Percentiles rank a stretch among this genome's conserved stretches.
Evolutionary conservation across 2,113 vertebrate genomes (phyloP).

Genomic region (Leptosomus discolor): DNA sequence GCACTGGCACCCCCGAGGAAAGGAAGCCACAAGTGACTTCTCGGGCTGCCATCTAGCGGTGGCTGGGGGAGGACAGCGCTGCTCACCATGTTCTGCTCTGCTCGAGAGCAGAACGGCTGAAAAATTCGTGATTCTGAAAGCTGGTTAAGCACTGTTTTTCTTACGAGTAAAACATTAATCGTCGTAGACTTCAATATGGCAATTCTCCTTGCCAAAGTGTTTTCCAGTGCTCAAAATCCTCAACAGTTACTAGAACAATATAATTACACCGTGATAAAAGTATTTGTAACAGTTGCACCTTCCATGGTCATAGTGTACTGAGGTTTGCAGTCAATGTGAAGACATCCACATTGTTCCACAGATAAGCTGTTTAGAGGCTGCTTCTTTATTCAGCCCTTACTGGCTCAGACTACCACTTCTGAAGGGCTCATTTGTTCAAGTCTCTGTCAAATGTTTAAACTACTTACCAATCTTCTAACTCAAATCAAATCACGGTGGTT

Average conservation of each 20-base stretch:
- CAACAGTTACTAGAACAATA: background rate
- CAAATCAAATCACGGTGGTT: background rate
- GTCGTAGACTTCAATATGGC: rapidly evolving
- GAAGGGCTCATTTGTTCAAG: background rate
- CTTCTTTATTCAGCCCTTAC: background rate
- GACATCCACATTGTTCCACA: background rate
- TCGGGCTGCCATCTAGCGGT: background rate
- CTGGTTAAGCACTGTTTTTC: background rate
- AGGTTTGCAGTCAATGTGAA: background rate
- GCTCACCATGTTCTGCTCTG: background rate
- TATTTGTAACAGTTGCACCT: background rate
- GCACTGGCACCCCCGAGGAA: background rate
- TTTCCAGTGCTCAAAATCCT: background rate
- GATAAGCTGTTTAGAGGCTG: rapidly evolving
- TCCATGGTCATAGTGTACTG: rapidly evolving
- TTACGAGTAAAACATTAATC: rapidly evolving
- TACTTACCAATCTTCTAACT: background rate
- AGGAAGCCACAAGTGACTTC: background rate
- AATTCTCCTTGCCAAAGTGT: no score
- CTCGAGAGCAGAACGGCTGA: background rate
- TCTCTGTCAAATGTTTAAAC: background rate
- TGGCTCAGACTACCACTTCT: background rate
- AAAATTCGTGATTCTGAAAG: background rate
- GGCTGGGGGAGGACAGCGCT: background rate
- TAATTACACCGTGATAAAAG: no score